Base-by-base conservation (phyloP, 2,888 invertebrate genomes). In the Dorcus hopei region DNA sequence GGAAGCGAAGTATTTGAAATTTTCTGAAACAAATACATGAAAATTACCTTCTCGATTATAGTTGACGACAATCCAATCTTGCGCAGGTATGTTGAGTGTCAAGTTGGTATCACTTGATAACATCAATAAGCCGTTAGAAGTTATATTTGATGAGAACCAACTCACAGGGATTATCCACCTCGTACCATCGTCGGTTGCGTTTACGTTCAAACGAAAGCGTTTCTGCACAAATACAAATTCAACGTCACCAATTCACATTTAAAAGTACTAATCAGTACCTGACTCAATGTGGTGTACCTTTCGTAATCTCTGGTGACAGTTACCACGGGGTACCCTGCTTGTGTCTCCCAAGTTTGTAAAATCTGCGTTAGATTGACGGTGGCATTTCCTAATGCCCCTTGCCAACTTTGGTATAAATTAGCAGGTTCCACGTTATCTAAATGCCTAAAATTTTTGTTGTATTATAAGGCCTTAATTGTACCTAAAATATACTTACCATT, bases 121-220 rank as follows among this genome's bases (percentile, higher is more conserved):
- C 26, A 33, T 33, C 26, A 33, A 6, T 6, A 33, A 33, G 26
- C 26, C 26, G 7, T 40, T 50, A 3, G 19, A 8, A n/a, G 47
- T 9, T 7, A 9, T 4, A 8, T 3, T 40, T 38, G 6, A 3
- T 7, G 54, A 54, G 26, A 58, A 48, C 48, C 52, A 58, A 9
- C 50, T 54, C n/a, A 58, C 11, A 4, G 54, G 58, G n/a, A 58
- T 54, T n/a, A 16, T 48, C 58, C 58, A 58, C 3, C 41, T 4
- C 0, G 50, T 47, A 26, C 9, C 89, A 86, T 2, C 65, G 68
- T 58, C 80, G 75, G 2, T 82, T 73, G 0, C 23, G 9, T 16
- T 19, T 16, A 19, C 23, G 19, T 9, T 45, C 19, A 45, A 7
- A 0, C 16, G 23, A n/a, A 45, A 45, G 7, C 45, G 45, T 11